These are phyloP conservation scores for Iselma pallidipennis DNA, from an alignment of 2,888 invertebrate species.

Conservation along the genomic window DNA sequence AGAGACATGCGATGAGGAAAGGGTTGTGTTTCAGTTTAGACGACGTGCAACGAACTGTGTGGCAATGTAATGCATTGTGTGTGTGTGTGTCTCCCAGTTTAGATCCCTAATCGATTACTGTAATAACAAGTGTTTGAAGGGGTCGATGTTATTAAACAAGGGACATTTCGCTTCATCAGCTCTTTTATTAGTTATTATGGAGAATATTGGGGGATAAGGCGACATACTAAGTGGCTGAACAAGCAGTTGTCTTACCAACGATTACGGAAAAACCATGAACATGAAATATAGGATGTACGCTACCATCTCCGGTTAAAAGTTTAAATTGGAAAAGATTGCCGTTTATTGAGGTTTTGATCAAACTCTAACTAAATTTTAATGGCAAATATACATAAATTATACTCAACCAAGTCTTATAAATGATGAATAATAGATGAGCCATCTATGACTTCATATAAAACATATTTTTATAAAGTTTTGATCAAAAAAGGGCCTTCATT, in stretches of 20 bases:
- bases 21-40: conserved; percentile 24
- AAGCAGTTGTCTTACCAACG: conserved; percentile 33
- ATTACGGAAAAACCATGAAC: conserved; percentile 38
- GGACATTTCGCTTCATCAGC: conserved; percentile 54
- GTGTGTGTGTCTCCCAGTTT: too few species aligned
- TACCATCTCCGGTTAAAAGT: conserved; percentile 33
- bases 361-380: too few species aligned
- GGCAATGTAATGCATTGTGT: conserved; percentile 33
- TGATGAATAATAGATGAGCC: too few species aligned
- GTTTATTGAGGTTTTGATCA: not conserved
- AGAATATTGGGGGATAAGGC: conserved; percentile 43
- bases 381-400: too few species aligned
- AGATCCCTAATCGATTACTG: conserved; percentile 43
- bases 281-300: conserved; percentile 32
- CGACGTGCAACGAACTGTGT: conserved; percentile 18
- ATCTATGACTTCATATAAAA: too few species aligned
- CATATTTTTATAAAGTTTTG: too few species aligned
- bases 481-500: too few species aligned
- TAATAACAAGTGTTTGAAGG: conserved; percentile 47
- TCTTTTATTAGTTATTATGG: conserved; percentile 52
- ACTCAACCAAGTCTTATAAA: too few species aligned
- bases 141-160: conserved; percentile 50
- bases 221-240: conserved; percentile 36
- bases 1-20: conserved; percentile 23
- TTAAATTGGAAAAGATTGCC: conserved; percentile 30